phyloP scores from a whole-genome alignment of 2,888 invertebrate species.

The Melinaea marsaeus region DNA sequence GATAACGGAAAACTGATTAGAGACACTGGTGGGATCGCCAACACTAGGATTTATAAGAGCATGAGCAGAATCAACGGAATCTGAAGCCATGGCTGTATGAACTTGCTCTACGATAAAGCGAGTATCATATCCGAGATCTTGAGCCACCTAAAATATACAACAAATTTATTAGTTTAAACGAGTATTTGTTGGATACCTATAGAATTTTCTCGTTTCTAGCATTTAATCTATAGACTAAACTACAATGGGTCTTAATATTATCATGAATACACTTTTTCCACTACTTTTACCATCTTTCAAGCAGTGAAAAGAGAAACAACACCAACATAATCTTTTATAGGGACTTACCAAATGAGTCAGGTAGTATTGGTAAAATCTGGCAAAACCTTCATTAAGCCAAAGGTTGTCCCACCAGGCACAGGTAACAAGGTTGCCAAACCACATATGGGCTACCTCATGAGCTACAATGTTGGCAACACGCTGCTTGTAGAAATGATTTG shows the following conservation, averaged over 20 bases:
- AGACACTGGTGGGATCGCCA: conserved; percentile 76
- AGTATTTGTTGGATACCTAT: too few relatives aligned
- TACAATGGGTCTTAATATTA: too few relatives aligned
- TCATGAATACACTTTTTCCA: too few relatives aligned
- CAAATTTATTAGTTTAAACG: too few relatives aligned
- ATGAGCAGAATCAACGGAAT: conserved; percentile 75
- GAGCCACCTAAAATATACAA: conserved; percentile 46
- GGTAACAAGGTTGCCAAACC: conserved; percentile 88
- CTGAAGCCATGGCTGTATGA: conserved; percentile 79
- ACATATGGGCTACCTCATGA: conserved; percentile 90
- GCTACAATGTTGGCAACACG: conserved; percentile 81
- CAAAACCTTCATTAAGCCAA: conserved; percentile 85
- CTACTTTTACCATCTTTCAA: too few relatives aligned
- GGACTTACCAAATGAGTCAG: conserved; percentile 69
- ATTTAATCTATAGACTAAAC: too few relatives aligned
- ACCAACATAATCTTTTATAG: not conserved
- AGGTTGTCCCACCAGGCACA: conserved; percentile 86
- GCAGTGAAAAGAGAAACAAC: not conserved
- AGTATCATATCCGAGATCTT: conserved; percentile 54
- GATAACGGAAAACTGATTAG: conserved; percentile 81
- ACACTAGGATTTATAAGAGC: conserved; percentile 78
- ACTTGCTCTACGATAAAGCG: conserved; percentile 83
- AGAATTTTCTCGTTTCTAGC: too few relatives aligned
- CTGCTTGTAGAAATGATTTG: conserved; percentile 79
- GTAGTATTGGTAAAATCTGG: conserved; percentile 84